These are phyloP conservation scores for Pocillopora damicornis DNA, from an alignment of 64 coral and sea anemone genomes.

Conservation along the genomic window DNA sequence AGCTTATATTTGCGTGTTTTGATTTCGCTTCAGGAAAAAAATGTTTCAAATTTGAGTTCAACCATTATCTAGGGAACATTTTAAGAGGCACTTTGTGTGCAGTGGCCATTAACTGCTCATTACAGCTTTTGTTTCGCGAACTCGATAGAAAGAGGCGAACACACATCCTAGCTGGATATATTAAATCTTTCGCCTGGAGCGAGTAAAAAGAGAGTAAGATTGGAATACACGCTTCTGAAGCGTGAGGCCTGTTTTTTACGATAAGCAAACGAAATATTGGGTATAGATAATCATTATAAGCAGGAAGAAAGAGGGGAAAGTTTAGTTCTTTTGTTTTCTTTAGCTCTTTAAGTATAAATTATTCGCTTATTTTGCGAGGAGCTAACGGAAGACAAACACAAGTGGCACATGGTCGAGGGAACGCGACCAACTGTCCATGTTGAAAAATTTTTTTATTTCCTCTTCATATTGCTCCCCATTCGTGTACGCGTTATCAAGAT, in stretches of 20 bases:
- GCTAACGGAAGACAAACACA: background rate
- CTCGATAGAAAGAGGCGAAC: background rate
- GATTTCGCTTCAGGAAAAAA: background rate
- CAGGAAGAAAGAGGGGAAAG: background rate
- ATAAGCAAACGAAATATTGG: background rate
- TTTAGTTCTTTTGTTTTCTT: background rate
- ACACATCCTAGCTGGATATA: background rate
- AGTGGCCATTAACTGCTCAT: slow-evolving; percentile 10
- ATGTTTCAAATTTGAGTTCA: background rate
- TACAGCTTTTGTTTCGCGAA: background rate
- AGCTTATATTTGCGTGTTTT: background rate
- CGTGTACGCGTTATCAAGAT: background rate
- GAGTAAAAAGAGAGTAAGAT: background rate
- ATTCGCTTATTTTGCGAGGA: background rate
- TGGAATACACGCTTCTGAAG: background rate
- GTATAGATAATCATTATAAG: background rate
- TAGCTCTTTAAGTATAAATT: background rate
- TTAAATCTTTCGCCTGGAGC: slow-evolving; percentile 6
- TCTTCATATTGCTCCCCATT: background rate
- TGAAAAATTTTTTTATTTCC: background rate
- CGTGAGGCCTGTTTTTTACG: background rate
- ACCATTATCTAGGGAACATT: slow-evolving; percentile 1
- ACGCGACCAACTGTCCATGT: background rate
- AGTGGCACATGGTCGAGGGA: background rate
- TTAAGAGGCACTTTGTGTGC: slow-evolving; percentile 23